Evolutionary conservation across 2,113 vertebrate genomes (phyloP).

Genomic region (Thamnaconus septentrionalis): DNA sequence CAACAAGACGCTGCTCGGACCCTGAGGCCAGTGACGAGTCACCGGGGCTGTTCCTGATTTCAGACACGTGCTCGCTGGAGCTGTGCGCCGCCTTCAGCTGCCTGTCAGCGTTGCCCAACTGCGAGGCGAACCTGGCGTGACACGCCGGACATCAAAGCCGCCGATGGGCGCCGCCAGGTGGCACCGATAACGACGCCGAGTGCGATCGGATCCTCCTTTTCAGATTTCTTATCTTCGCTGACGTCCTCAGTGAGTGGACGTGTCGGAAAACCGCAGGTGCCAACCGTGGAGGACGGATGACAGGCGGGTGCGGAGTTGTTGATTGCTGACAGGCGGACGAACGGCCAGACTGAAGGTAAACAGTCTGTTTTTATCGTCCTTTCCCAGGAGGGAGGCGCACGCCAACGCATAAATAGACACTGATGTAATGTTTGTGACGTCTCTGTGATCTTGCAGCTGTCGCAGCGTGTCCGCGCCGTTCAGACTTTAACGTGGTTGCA

Average conservation of each 20-base stretch:
- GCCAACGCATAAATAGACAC: constrained; percentile 43
- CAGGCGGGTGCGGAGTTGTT: no score
- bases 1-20: not conserved
- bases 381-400: constrained; percentile 9
- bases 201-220: no score
- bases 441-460: constrained; percentile 49
- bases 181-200: not conserved
- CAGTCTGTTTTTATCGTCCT: constrained; percentile 34
- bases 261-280: no score
- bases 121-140: constrained; percentile 23
- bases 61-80: constrained; percentile 15
- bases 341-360: constrained; percentile 22
- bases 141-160: constrained; percentile 1
- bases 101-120: constrained; percentile 25
- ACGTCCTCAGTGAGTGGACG: no score
- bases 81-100: not conserved
- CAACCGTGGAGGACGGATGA: no score
- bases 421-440: constrained; percentile 41
- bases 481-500: no score
- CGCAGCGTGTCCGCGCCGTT: not conserved
- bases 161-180: not conserved
- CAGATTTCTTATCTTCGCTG: no score
- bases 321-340: constrained; percentile 1
- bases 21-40: not conserved
- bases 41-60: constrained; percentile 15